phyloP scores from a whole-genome alignment of 2,888 invertebrate genomes.

The Limulus polyphemus region DNA sequence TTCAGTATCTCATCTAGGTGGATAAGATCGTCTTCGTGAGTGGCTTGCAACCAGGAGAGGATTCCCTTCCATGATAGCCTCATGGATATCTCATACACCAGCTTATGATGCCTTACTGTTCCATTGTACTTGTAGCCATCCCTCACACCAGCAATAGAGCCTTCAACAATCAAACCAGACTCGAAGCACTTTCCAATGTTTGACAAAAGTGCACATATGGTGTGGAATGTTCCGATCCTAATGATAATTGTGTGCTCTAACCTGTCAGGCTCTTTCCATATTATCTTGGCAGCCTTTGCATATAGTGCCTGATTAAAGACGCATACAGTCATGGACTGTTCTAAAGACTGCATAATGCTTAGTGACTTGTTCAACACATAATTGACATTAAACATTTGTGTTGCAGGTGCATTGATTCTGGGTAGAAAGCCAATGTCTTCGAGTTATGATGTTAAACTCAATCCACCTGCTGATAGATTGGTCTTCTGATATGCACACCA shows the following conservation, averaged over 20 bases:
- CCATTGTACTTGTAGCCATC: constrained; percentile 7
- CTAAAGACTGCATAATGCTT: background rate
- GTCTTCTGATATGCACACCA: too few relatives aligned
- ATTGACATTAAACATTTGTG: constrained; percentile 1
- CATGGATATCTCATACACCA: constrained; percentile 21
- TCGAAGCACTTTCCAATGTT: constrained; percentile 23
- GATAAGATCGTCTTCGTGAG: background rate
- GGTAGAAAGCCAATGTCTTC: constrained; percentile 14
- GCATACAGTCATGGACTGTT: background rate
- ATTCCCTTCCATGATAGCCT: constrained; percentile 2
- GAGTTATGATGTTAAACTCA: background rate
- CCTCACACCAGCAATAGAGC: constrained; percentile 20
- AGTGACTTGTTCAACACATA: background rate
- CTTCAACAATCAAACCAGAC: constrained; percentile 24
- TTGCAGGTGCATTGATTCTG: constrained; percentile 13
- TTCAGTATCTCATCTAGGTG: background rate
- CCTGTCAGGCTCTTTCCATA: constrained; percentile 18
- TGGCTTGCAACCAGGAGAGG: background rate
- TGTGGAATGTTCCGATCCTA: constrained; percentile 25
- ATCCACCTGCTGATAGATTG: background rate
- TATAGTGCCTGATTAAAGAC: constrained; percentile 22
- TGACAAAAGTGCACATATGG: constrained; percentile 20
- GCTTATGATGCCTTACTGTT: constrained; percentile 14
- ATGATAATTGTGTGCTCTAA: constrained; percentile 14
- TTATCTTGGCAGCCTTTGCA: constrained; percentile 24